phyloP scores from a whole-genome alignment of 2,113 vertebrate genomes.

The Euleptes europaea region DNA sequence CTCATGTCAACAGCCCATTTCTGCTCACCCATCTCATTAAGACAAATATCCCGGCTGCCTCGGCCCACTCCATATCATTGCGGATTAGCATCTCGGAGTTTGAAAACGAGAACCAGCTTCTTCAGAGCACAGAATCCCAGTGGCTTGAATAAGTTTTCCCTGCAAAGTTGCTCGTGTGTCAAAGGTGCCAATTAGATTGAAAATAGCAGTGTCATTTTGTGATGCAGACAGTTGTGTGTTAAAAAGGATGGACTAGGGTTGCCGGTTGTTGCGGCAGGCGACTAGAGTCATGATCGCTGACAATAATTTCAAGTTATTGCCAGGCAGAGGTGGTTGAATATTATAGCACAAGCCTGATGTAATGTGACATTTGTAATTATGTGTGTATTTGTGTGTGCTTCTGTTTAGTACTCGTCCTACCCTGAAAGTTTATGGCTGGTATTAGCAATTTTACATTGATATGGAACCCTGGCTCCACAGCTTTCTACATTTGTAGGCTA shows the following conservation, averaged over 20 bases:
- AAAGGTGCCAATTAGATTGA: background rate
- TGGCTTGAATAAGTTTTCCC: background rate
- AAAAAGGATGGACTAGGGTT: background rate
- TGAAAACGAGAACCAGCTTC: background rate
- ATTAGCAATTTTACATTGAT: background rate
- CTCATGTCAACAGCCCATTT: constrained; percentile 19
- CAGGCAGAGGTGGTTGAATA: background rate
- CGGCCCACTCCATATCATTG: background rate
- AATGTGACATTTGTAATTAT: background rate
- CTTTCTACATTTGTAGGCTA: background rate
- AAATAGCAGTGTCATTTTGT: background rate
- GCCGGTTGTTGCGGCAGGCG: background rate
- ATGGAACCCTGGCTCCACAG: background rate
- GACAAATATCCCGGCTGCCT: background rate
- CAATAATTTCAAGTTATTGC: background rate
- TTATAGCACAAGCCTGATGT: background rate
- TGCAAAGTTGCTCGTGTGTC: background rate
- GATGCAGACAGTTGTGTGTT: background rate
- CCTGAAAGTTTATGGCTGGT: background rate
- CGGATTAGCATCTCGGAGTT: constrained; percentile 7
- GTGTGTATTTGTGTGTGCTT: background rate
- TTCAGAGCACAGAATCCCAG: background rate
- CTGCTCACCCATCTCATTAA: constrained; percentile 14
- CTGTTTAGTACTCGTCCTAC: background rate
- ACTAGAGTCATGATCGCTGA: background rate